These are phyloP conservation scores for Notospermus geniculatus DNA, from an alignment of 1,140 invertebrate species.

Conservation along the genomic window DNA sequence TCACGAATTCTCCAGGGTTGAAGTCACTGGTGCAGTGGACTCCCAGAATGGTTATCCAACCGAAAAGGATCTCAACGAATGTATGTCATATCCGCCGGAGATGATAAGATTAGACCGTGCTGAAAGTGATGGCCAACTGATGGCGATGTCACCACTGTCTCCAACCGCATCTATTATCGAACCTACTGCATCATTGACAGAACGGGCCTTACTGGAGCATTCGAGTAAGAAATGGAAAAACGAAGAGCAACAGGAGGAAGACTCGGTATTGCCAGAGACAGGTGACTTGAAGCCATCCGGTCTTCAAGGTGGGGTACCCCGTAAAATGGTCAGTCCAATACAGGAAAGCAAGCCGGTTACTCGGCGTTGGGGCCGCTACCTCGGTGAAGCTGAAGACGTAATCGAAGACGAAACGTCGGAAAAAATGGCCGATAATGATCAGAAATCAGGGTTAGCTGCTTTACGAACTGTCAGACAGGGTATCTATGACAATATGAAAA, in stretches of 20 bases:
- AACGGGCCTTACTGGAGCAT: slow-evolving; percentile 16
- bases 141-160: slow-evolving; percentile 26
- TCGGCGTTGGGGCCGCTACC: background rate
- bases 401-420: background rate
- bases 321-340: background rate
- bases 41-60: background rate
- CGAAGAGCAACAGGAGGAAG: slow-evolving; percentile 7
- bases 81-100: background rate
- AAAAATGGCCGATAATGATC: background rate
- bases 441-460: background rate
- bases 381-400: background rate
- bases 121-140: background rate
- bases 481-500: background rate
- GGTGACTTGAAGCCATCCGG: background rate
- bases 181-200: background rate
- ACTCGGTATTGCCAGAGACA: background rate
- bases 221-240: slow-evolving; percentile 9
- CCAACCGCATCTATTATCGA: slow-evolving; percentile 7
- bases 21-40: no score
- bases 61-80: background rate
- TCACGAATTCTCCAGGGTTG: no score
- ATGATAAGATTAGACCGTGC: background rate
- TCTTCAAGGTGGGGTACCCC: no score
- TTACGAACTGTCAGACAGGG: no score
- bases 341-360: background rate